Evolutionary conservation across 2,113 vertebrate species (phyloP).

Genomic region (Synchiropus splendidus): DNA sequence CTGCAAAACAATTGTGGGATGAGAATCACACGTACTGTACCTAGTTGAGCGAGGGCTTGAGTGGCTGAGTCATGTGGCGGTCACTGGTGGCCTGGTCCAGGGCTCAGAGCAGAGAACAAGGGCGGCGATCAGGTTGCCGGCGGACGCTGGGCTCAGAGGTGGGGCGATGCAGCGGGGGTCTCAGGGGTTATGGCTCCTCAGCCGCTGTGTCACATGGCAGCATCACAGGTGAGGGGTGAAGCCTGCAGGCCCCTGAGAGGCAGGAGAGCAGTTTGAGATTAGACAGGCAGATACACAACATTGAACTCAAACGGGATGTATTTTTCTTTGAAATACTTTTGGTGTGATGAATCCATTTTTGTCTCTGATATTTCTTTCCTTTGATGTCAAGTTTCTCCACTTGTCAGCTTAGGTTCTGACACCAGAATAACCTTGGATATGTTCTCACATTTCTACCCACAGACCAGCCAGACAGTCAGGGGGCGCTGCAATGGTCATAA

Average conservation of each 20-base stretch:
- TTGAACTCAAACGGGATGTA: no score
- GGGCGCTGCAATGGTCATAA: no score
- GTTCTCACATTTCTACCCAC: no score
- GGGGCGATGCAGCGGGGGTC: slow-evolving; percentile 14
- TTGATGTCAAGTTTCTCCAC: no score
- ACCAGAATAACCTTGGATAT: no score
- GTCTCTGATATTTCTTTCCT: no score
- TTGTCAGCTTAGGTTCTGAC: no score
- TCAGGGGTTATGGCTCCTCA: slow-evolving; percentile 45
- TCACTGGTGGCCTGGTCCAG: slow-evolving; percentile 46
- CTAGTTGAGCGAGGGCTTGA: slow-evolving; percentile 56
- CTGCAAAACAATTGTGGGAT: no score
- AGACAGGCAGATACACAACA: background rate
- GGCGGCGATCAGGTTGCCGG: background rate
- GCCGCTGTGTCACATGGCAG: slow-evolving; percentile 56
- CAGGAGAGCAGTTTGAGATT: background rate
- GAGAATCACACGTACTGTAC: slow-evolving; percentile 6
- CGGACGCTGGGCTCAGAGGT: slow-evolving; percentile 6
- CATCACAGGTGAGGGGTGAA: slow-evolving; percentile 51
- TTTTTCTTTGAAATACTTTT: no score
- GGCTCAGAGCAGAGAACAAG: slow-evolving; percentile 29
- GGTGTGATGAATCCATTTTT: no score
- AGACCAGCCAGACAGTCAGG: no score
- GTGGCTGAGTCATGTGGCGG: slow-evolving; percentile 54
- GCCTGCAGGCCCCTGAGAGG: slow-evolving; percentile 28